Evolutionary conservation across 2,888 invertebrate genomes (phyloP), one percentile per base, ranked within the genome.

Genomic region (Callinectes sapidus): DNA sequence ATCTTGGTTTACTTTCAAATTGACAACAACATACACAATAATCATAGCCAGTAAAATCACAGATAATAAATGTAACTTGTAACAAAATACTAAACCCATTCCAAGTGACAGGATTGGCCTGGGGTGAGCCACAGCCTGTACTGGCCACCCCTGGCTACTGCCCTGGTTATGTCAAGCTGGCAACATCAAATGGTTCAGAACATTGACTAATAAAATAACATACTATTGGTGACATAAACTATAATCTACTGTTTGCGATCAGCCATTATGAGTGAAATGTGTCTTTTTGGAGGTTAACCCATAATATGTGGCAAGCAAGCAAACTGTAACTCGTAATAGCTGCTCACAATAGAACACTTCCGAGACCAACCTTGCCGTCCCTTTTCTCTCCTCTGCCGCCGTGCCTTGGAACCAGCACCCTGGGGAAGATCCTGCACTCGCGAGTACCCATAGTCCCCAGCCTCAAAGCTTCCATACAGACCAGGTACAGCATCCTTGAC

Each of bases 371-470:
- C 97, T 95, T 97, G 97, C 95, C 97, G 96, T 90, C 97, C 97
- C 95, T 97, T 97, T 95, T 97, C 97, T 94, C 97, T 96, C 95
- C 97, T 96, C 95, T 97, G 97, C 95, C 97, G 96, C 92, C 96
- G 94, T 0, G 94, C 61, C 61, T 94, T 94, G 32, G 93, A 93
- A 42, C 94, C 92, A 32, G 92, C 92, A 89, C 93, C 92, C 3
- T 87, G 93, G 71, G 92, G 93, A n/a, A 94, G 97, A 96, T 97
- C 97, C 95, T 97, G 97, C 91, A 97, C 97, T 95, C 97, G 96
- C 90, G 97, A 97, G 95, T 97, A 97, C 95, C 97, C 97, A 95
- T 97, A 97, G 95, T 97, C 97, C 54, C 96, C 96, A 93, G 97
- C 97, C 94, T 96, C 96, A 35, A 90, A 91, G 90, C 86, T 94